These are phyloP conservation scores for Frieseomelitta varia DNA, from an alignment of 1,140 invertebrate species.

Conservation along the genomic window DNA sequence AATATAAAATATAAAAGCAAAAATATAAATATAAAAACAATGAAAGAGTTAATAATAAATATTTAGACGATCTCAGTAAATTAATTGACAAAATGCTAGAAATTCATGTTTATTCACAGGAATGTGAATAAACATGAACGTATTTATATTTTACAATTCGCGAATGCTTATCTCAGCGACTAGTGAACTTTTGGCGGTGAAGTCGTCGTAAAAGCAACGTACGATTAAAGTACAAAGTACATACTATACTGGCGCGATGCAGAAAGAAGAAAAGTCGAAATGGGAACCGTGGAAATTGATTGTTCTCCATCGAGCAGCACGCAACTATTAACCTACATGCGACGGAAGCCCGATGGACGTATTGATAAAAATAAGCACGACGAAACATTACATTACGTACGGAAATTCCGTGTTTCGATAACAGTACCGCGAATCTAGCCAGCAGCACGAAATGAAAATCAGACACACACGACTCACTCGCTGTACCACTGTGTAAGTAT, in stretches of 20 bases:
- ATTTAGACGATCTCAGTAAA: too few relatives aligned
- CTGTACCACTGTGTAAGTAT: not conserved
- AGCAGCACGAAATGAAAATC: conserved; percentile 40
- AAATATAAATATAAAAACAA: too few relatives aligned
- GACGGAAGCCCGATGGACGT: conserved; percentile 18
- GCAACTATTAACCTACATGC: conserved; percentile 64
- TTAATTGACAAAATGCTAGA: too few relatives aligned
- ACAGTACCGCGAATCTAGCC: conserved; percentile 42
- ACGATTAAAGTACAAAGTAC: too few relatives aligned
- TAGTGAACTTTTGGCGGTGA: too few relatives aligned
- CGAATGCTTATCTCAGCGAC: too few relatives aligned
- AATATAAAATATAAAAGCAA: too few relatives aligned
- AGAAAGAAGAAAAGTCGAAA: not conserved
- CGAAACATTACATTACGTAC: conserved; percentile 55
- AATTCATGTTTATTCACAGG: too few relatives aligned
- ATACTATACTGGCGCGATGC: not conserved
- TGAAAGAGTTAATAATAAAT: too few relatives aligned
- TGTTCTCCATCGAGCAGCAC: conserved; percentile 22
- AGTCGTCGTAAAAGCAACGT: too few relatives aligned
- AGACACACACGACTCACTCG: not conserved
- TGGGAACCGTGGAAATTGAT: conserved; percentile 49
- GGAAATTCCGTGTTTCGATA: conserved; percentile 61
- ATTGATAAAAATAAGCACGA: conserved; percentile 55
- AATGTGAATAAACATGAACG: too few relatives aligned
- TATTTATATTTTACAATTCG: too few relatives aligned